Conservation (phyloP, 2,113 vertebrate species). For the Peromyscus californicus region DNA sequence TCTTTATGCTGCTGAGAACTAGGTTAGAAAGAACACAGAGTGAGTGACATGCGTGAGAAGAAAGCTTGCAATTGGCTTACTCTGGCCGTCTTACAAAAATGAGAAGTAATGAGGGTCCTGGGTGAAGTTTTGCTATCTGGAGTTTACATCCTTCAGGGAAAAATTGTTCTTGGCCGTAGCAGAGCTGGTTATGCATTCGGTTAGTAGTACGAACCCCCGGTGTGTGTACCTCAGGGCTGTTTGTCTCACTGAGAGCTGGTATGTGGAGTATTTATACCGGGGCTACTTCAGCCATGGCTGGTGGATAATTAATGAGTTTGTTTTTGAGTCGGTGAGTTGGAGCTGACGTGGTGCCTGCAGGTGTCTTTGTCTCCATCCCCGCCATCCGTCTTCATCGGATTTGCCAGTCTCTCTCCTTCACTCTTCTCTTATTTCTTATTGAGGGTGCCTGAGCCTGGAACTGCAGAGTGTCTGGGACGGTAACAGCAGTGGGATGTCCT, state of each 20-base stretch:
- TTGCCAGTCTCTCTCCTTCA: not conserved
- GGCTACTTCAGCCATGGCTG: constrained; percentile 24
- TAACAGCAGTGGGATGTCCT: not conserved
- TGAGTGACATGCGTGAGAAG: constrained; percentile 25
- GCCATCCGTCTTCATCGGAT: constrained; percentile 63
- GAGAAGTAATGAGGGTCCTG: not conserved
- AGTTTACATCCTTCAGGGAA: not conserved
- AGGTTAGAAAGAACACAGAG: not conserved
- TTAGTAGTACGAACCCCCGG: not conserved
- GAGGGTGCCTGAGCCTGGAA: not conserved
- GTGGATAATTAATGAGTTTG: constrained; percentile 76
- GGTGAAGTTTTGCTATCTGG: not conserved
- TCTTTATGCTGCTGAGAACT: constrained; percentile 6
- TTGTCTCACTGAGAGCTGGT: constrained; percentile 32
- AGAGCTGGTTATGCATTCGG: constrained; percentile 21
- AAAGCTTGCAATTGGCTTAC: not conserved
- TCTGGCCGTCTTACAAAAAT: not conserved
- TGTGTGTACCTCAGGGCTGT: not conserved
- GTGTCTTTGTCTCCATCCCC: constrained; percentile 52
- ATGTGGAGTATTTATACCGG: not conserved
- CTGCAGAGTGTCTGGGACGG: not conserved
- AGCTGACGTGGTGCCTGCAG: constrained; percentile 27
- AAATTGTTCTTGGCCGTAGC: not conserved
- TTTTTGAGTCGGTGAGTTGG: constrained; percentile 62
- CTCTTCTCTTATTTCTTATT: not conserved